Percentiles rank a stretch among this genome's conserved stretches.
These are phyloP conservation scores for Popillia japonica DNA, from an alignment of 1,140 invertebrate species.

Conservation along the genomic window DNA sequence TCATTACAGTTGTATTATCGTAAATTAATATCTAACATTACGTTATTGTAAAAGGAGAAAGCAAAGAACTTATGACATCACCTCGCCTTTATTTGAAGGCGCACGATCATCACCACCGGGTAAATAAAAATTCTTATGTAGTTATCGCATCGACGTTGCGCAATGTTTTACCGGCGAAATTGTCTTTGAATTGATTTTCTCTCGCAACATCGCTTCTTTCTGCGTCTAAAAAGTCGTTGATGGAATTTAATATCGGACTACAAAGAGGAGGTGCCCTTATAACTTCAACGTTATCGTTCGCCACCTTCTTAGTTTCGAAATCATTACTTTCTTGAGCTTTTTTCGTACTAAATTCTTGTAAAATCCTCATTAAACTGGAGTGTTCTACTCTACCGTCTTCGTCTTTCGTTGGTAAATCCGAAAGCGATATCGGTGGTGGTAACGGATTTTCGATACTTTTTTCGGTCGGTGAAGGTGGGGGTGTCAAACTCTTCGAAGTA, in stretches of 20 bases:
- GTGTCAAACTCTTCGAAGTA: conserved; percentile 47
- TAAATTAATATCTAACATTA: not conserved
- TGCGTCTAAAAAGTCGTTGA: conserved; percentile 30
- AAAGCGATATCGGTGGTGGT: not conserved
- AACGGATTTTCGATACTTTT: conserved; percentile 9
- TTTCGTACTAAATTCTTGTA: conserved; percentile 54
- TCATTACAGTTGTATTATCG: not conserved
- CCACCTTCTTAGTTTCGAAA: conserved; percentile 25
- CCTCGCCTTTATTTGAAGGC: not conserved
- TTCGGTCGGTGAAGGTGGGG: conserved; percentile 51
- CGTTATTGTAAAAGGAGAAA: not conserved
- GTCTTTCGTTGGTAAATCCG: conserved; percentile 28
- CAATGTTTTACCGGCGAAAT: not conserved
- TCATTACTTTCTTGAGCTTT: conserved; percentile 46
- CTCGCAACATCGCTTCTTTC: conserved; percentile 16
- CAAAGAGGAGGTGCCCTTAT: conserved; percentile 11
- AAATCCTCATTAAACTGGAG: conserved; percentile 54
- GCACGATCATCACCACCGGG: not conserved
- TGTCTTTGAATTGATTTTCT: conserved; percentile 27
- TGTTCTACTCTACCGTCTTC: conserved; percentile 50
- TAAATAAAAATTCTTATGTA: conserved; percentile 22
- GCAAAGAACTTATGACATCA: conserved; percentile 5
- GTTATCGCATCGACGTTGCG: conserved; percentile 23
- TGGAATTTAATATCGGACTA: conserved; percentile 30
- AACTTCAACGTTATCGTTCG: conserved; percentile 21